phyloP scores from a whole-genome alignment of 2,888 invertebrate genomes.

The Andrena minutula region DNA sequence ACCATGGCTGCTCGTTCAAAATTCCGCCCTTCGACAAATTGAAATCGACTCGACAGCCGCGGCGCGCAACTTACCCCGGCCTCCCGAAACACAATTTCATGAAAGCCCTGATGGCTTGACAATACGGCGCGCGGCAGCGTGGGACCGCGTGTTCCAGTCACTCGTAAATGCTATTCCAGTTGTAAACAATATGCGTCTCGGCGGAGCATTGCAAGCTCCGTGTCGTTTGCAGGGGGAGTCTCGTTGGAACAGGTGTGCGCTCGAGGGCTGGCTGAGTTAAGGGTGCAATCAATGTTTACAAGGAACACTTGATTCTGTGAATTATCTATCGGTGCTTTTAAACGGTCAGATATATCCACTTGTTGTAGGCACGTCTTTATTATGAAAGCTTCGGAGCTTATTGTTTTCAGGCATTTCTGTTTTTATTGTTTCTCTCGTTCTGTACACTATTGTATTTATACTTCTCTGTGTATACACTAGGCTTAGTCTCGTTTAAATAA shows the following conservation, averaged over 20 bases:
- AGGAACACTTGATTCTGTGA: too few relatives aligned
- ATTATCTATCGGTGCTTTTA: too few relatives aligned
- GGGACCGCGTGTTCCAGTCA: not conserved
- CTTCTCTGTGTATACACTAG: too few relatives aligned
- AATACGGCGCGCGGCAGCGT: not conserved
- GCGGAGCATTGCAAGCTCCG: not conserved
- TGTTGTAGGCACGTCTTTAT: too few relatives aligned
- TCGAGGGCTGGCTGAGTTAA: too few relatives aligned
- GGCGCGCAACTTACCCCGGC: not conserved
- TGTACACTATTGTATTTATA: too few relatives aligned
- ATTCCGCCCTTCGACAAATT: conserved; percentile 15
- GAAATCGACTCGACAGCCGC: not conserved
- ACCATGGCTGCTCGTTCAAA: not conserved
- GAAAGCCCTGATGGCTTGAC: not conserved
- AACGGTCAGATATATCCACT: too few relatives aligned
- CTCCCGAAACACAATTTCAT: not conserved
- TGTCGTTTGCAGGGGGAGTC: not conserved
- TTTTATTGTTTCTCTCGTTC: too few relatives aligned
- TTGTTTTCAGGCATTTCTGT: too few relatives aligned
- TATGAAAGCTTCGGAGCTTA: too few relatives aligned
- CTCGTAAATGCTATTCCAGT: not conserved
- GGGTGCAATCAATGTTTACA: too few relatives aligned
- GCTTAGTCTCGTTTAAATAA: too few relatives aligned
- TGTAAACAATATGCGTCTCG: not conserved
- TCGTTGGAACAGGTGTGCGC: not conserved